Evolutionary conservation across 2,888 invertebrate genomes (phyloP), one percentile per base, ranked within the genome.

Genomic region (Eledona agricola): DNA sequence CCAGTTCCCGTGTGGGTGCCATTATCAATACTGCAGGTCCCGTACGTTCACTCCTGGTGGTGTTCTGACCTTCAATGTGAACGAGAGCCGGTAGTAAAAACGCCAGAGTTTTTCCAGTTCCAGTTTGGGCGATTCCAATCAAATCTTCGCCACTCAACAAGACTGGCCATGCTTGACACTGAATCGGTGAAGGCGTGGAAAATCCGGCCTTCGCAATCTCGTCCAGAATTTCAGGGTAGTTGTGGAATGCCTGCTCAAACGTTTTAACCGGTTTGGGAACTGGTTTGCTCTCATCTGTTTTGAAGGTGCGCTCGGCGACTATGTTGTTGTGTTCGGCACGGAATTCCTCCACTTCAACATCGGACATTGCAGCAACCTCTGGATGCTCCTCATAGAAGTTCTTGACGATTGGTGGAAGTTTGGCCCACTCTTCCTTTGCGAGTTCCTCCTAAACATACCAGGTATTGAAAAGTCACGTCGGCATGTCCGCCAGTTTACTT

Each of bases 111-210:
- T 98, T 98, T 0, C 96, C 85, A 9, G 93, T 93, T 46, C 93
- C 93, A 3, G 94, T 94, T 78, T 96, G 96, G 0, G 97, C 97
- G 59, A 98, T 96, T 4, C 97, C 97, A 72, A 98, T 96, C 72
- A 97, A 77, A 77, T 98, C 97, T 69, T 89, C 85, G 0, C 98
- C 98, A 67, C 86, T 85, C 25, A 98, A 77, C 0, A 97, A 79
- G 53, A 97, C 83, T 1, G 98, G 98, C 97, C 97, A 98, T 0
- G 93, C 90, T 77, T 96, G 96, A 52, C 87, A 80, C 76, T 97
- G 94, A 65, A 97, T 95, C 0, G 96, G 96, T 0, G 93, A 90
- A 0, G 96, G 97, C 54, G 82, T 83, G 12, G 75, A 74, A 72
- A 96, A 97, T 0, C 85, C 87, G 64, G 90, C 90, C 61, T 90